Conservation (phyloP, 2,888 invertebrate species). For the Aelia acuminata region DNA sequence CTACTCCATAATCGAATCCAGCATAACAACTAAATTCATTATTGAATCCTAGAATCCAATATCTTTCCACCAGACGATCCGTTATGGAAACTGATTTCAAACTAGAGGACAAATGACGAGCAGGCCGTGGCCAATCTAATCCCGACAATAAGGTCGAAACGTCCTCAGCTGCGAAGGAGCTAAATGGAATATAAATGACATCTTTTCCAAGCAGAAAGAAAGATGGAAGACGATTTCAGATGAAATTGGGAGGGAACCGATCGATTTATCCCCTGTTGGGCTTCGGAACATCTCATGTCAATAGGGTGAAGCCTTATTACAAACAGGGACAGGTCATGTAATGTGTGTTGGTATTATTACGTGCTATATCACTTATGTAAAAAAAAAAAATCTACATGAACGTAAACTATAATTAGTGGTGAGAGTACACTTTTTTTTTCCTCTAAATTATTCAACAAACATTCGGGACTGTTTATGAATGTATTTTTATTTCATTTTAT, state of each 20-base stretch:
- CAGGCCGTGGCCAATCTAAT: not conserved
- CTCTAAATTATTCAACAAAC: too few relatives aligned
- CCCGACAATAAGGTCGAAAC: slow-evolving; percentile 19
- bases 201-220: slow-evolving; percentile 1
- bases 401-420: too few relatives aligned
- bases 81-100: not conserved
- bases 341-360: not conserved
- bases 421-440: too few relatives aligned
- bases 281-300: not conserved
- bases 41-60: not conserved
- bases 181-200: slow-evolving; percentile 39
- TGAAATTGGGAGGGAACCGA: not conserved
- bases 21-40: not conserved
- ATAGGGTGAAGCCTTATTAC: not conserved
- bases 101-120: not conserved
- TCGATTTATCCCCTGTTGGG: slow-evolving; percentile 29
- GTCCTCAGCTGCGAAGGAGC: slow-evolving; percentile 38
- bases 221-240: slow-evolving; percentile 1
- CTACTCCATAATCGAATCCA: not conserved
- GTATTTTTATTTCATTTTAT: too few relatives aligned
- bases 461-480: too few relatives aligned
- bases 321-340: not conserved
- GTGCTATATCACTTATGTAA: not conserved
- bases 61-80: not conserved
- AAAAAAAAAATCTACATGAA: too few relatives aligned